Conservation (phyloP, 1,140 invertebrate genomes). For the Maniola jurtina region DNA sequence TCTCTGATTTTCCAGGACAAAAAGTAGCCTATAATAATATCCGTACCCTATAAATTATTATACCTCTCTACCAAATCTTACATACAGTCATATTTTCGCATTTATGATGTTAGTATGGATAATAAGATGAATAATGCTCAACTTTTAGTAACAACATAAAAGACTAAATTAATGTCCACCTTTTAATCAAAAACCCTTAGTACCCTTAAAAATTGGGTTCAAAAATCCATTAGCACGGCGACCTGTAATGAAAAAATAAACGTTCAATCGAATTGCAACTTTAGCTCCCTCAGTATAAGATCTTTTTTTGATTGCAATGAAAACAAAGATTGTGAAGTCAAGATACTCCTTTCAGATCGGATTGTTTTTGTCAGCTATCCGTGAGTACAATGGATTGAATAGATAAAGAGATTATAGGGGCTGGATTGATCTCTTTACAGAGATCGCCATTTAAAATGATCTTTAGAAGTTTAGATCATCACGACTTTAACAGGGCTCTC, state of each 20-base stretch:
- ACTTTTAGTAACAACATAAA: neutral
- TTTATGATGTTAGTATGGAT: too few species aligned
- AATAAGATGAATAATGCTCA: too few species aligned
- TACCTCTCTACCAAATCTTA: too few species aligned
- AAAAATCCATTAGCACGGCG: neutral
- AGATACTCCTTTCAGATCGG: conserved; percentile 2
- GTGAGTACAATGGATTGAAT: conserved; percentile 35
- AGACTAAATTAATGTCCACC: neutral
- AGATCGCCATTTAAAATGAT: neutral
- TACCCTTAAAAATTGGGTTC: neutral
- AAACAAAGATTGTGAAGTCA: neutral
- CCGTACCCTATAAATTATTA: too few species aligned
- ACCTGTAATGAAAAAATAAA: conserved; percentile 3
- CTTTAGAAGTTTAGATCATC: neutral
- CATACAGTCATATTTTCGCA: too few species aligned
- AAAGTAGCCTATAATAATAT: too few species aligned
- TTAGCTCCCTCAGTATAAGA: neutral
- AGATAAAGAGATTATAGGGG: conserved; percentile 18
- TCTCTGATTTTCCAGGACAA: too few species aligned
- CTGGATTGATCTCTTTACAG: neutral
- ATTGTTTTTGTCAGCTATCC: conserved; percentile 39
- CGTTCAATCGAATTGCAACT: neutral
- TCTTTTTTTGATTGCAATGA: neutral
- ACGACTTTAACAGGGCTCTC: too few species aligned
- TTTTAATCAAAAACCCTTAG: neutral